phyloP scores from a whole-genome alignment of 2,113 vertebrate genomes.

The Coregonus clupeaformis region DNA sequence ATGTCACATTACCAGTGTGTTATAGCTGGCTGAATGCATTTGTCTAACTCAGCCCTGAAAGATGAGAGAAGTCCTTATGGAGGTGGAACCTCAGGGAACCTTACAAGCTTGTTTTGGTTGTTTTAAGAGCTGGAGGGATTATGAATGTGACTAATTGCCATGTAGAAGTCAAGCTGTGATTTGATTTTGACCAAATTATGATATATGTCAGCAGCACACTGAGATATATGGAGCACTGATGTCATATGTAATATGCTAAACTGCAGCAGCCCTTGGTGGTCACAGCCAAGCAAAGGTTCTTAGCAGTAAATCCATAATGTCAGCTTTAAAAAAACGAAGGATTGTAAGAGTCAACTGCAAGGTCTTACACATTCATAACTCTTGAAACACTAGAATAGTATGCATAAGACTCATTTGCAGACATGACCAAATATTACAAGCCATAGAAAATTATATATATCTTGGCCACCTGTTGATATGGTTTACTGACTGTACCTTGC shows the following conservation, averaged over 20 bases:
- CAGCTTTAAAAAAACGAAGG: background rate
- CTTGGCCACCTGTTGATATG: slow-evolving; percentile 6
- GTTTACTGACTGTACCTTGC: slow-evolving; percentile 5
- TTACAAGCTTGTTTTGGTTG: slow-evolving; percentile 16
- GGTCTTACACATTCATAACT: background rate
- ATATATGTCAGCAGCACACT: slow-evolving; percentile 10
- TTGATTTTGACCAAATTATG: slow-evolving; percentile 22
- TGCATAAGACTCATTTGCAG: background rate
- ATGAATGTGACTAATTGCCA: slow-evolving; percentile 31
- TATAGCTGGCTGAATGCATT: slow-evolving; percentile 27
- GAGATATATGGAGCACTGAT: slow-evolving; percentile 8
- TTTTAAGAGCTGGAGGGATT: slow-evolving; percentile 25
- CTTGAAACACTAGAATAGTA: slow-evolving; percentile 1
- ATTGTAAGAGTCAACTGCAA: background rate
- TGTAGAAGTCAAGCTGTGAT: slow-evolving; percentile 26
- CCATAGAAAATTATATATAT: background rate
- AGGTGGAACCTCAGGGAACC: slow-evolving; percentile 1
- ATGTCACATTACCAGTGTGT: slow-evolving; percentile 33
- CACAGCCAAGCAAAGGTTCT: background rate
- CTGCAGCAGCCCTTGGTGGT: slow-evolving; percentile 12
- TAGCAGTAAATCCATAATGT: background rate
- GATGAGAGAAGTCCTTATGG: slow-evolving; percentile 19
- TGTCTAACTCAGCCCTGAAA: slow-evolving; percentile 7
- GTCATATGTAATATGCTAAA: slow-evolving; percentile 9
- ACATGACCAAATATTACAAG: background rate